Percentiles rank a stretch among this genome's conserved stretches.
phyloP scores from a whole-genome alignment of 2,888 invertebrate genomes.

The Congeria kusceri region DNA sequence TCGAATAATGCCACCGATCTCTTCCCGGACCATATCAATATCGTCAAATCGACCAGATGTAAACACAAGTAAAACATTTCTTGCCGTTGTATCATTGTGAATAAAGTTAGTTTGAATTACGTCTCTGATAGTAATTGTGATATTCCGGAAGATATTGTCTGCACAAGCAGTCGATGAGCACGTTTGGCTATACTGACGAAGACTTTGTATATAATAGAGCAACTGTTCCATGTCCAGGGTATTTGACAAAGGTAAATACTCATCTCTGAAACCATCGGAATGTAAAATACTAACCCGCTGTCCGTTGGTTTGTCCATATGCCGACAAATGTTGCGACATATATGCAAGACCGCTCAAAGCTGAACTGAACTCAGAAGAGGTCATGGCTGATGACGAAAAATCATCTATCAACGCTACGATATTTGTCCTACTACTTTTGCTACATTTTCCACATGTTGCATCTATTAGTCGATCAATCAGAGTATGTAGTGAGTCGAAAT shows the following conservation, averaged over 20 bases:
- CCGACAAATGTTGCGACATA: no score
- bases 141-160: neutral
- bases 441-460: conserved; percentile 14
- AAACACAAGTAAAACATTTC: conserved; percentile 6
- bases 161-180: no score
- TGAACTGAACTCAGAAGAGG: no score
- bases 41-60: conserved; percentile 16
- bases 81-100: neutral
- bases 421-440: neutral
- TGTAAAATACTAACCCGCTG: no score
- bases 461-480: conserved; percentile 20
- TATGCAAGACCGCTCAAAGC: no score
- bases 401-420: conserved; percentile 13
- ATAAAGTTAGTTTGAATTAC: neutral
- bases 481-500: neutral
- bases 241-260: no score
- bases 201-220: no score
- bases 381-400: no score
- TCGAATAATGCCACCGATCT: neutral
- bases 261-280: no score
- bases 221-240: no score
- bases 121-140: neutral
- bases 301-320: no score
- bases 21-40: neutral
- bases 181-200: no score